phyloP scores from a whole-genome alignment of 2,113 vertebrate genomes.

The Eulemur rufifrons region DNA sequence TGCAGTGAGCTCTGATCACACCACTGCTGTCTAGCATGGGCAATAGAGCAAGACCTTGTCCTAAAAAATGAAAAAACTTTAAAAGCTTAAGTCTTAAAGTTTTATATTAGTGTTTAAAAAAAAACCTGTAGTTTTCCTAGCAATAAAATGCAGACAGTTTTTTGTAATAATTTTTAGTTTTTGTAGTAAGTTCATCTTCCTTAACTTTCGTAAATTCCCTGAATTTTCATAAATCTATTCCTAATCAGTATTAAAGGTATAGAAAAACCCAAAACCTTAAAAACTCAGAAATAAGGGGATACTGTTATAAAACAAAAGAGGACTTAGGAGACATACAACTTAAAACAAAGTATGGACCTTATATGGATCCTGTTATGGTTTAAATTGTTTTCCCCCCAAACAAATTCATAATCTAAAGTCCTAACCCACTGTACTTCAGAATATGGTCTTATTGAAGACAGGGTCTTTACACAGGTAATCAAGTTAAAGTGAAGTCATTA shows the following conservation, averaged over 20 bases:
- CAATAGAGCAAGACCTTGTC: no score
- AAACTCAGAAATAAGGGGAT: background rate
- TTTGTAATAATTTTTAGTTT: background rate
- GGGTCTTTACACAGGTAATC: background rate
- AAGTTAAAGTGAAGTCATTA: background rate
- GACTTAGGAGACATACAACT: background rate
- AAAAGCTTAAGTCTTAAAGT: background rate
- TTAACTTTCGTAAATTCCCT: background rate
- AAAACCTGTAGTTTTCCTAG: background rate
- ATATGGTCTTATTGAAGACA: background rate
- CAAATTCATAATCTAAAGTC: background rate
- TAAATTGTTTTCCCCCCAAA: background rate
- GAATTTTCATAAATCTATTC: background rate
- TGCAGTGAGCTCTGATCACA: no score
- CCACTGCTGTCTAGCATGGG: no score
- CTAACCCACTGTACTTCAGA: background rate
- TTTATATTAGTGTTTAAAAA: conserved; percentile 21
- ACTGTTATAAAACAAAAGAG: background rate
- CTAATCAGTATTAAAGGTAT: background rate
- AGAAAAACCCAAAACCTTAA: background rate
- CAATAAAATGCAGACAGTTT: background rate
- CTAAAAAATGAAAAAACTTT: no score
- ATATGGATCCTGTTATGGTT: background rate
- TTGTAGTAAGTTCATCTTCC: background rate
- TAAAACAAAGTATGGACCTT: background rate